These are phyloP conservation scores for Ptychadena robeensis DNA, from an alignment of 2,797 vertebrate genomes.

Conservation along the genomic window DNA sequence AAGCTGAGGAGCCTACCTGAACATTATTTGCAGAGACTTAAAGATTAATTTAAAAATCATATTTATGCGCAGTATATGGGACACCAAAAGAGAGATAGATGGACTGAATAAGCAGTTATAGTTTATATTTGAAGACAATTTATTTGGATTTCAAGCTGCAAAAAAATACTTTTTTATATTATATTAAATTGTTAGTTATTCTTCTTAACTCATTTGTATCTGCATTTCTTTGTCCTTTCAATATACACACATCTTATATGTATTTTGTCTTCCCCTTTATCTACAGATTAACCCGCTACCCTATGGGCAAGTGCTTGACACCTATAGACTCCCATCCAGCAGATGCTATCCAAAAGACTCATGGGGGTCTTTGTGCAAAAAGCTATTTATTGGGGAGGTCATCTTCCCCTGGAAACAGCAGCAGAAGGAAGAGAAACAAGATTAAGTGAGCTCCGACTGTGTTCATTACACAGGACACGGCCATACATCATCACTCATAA, in stretches of 20 bases:
- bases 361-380: constrained; percentile 87
- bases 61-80: too few species aligned
- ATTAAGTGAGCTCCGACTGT: constrained; percentile 71
- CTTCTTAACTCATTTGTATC: too few species aligned
- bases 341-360: constrained; percentile 92
- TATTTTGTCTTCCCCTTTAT: not conserved
- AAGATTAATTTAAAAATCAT: too few species aligned
- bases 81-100: too few species aligned
- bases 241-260: not conserved
- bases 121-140: too few species aligned
- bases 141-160: too few species aligned
- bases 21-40: too few species aligned
- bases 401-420: constrained; percentile 96
- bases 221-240: too few species aligned
- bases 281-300: constrained; percentile 90
- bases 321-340: constrained; percentile 86
- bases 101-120: too few species aligned
- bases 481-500: not conserved
- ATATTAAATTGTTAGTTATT: too few species aligned
- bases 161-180: too few species aligned
- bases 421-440: constrained; percentile 85
- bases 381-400: constrained; percentile 92
- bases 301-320: constrained; percentile 77
- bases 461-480: not conserved
- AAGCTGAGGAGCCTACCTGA: too few species aligned